Conservation (phyloP, 2,113 vertebrate genomes). For the Butorides virescens region DNA sequence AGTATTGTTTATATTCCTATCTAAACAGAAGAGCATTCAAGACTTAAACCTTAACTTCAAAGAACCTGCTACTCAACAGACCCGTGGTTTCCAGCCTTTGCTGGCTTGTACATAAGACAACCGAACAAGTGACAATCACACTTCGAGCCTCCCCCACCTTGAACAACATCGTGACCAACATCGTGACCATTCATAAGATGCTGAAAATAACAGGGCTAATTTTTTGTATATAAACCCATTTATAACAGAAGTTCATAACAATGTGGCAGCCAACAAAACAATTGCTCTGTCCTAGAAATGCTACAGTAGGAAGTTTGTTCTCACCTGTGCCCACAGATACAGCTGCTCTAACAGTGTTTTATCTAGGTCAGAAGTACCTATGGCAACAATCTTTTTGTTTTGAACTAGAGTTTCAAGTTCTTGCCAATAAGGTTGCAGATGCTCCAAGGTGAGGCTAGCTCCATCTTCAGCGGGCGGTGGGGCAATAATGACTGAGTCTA, state of each 20-base stretch:
- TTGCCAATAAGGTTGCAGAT: conserved; percentile 92
- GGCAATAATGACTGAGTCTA: conserved; percentile 95
- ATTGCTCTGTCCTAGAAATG: background rate
- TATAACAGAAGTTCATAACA: background rate
- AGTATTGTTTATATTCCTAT: background rate
- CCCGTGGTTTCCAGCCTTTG: background rate
- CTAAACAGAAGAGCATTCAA: background rate
- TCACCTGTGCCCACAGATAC: conserved; percentile 95
- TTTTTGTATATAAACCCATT: background rate
- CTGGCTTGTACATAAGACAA: background rate
- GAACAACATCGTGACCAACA: background rate
- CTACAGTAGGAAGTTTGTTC: background rate
- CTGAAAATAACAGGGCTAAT: background rate
- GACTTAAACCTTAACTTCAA: background rate
- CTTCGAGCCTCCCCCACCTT: background rate
- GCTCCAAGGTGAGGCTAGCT: conserved; percentile 79
- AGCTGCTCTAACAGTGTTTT: conserved; percentile 92
- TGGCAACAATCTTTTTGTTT: conserved; percentile 86
- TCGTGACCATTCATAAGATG: background rate
- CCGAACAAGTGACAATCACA: background rate
- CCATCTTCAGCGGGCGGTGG: conserved; percentile 83
- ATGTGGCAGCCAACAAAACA: background rate
- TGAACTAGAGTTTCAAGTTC: conserved; percentile 89
- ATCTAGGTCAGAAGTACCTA: conserved; percentile 96
- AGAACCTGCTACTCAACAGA: background rate